Percentiles rank a stretch among this genome's conserved stretches.
Evolutionary conservation across 2,888 invertebrate species (phyloP).

Genomic region (Polymixis flavicincta): DNA sequence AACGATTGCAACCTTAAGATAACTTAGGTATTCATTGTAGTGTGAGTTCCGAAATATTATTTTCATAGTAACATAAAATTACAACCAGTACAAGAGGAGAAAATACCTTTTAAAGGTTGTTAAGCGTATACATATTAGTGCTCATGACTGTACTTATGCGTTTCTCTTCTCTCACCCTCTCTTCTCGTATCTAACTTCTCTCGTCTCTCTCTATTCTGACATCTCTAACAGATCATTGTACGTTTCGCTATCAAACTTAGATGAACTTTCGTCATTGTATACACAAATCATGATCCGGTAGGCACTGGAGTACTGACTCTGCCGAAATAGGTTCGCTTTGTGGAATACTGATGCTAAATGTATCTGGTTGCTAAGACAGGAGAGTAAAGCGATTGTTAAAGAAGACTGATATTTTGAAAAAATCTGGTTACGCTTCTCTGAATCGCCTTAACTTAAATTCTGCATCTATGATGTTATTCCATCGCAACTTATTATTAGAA

Average conservation of each 20-base stretch:
- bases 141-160: neutral
- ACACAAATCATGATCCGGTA: conserved; percentile 72
- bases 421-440: neutral
- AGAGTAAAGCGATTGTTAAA: conserved; percentile 36
- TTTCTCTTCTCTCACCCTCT: neutral
- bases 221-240: conserved; percentile 1
- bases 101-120: no score
- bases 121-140: no score
- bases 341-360: conserved; percentile 74
- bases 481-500: no score
- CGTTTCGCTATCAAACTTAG: conserved; percentile 40
- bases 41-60: no score
- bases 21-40: no score
- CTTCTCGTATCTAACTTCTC: neutral
- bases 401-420: no score
- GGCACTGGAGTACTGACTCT: conserved; percentile 65
- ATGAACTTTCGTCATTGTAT: conserved; percentile 54
- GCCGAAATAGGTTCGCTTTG: conserved; percentile 71
- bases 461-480: neutral
- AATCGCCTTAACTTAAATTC: neutral
- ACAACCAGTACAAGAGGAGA: no score
- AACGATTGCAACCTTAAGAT: no score
- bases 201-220: neutral
- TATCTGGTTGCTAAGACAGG: conserved; percentile 24
- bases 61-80: no score